These are phyloP conservation scores for Spodoptera frugiperda DNA, from an alignment of 1,140 invertebrate species.

Conservation along the genomic window DNA sequence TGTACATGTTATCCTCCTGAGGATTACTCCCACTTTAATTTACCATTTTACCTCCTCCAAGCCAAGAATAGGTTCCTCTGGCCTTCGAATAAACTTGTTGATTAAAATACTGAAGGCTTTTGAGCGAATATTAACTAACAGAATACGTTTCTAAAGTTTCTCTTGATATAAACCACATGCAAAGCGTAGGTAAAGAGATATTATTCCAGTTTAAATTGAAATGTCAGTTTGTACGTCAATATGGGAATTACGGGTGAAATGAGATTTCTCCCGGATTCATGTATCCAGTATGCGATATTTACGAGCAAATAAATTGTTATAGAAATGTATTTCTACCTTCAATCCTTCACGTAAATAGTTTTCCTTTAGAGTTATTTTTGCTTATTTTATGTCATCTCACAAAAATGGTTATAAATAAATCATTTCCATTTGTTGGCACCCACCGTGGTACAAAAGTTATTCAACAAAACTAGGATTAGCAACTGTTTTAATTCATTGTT, in stretches of 20 bases:
- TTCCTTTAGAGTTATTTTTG: no score
- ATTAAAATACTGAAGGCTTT: conserved; percentile 6
- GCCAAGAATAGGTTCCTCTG: conserved; percentile 1
- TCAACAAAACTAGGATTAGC: not conserved
- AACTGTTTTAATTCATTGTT: conserved; percentile 7
- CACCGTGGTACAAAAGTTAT: not conserved
- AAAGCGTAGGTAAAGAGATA: not conserved
- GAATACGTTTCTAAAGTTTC: not conserved
- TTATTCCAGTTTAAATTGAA: conserved; percentile 5
- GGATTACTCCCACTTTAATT: not conserved
- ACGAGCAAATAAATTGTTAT: no score
- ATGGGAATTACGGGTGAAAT: not conserved
- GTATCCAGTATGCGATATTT: no score
- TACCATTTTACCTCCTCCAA: conserved; percentile 4
- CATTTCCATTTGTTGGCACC: not conserved
- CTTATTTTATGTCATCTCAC: no score
- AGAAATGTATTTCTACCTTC: no score
- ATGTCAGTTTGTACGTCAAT: not conserved
- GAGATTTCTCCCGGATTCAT: no score
- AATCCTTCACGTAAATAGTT: no score
- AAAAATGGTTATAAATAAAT: no score
- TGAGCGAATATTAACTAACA: conserved; percentile 12
- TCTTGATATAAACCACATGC: conserved; percentile 1
- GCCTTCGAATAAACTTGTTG: conserved; percentile 22
- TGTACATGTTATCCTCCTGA: not conserved